phyloP scores from a whole-genome alignment of 2,888 invertebrate species.

The Philereme transversata region DNA sequence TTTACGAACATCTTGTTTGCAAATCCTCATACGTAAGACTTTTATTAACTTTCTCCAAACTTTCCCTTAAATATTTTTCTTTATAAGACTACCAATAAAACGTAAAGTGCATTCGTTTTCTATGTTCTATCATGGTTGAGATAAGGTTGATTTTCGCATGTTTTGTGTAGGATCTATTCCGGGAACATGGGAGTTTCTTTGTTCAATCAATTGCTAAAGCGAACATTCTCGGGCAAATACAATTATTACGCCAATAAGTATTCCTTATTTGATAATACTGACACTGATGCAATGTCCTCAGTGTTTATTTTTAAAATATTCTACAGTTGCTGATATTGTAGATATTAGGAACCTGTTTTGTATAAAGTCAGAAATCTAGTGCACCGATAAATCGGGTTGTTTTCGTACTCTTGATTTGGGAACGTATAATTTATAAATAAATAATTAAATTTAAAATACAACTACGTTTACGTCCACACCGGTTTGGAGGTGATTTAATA shows the following conservation, averaged over 20 bases:
- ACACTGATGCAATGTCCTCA: background rate
- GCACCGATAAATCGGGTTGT: too few relatives aligned
- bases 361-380: too few relatives aligned
- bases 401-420: too few relatives aligned
- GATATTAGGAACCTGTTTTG: too few relatives aligned
- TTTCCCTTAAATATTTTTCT: constrained; percentile 37
- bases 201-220: constrained; percentile 35
- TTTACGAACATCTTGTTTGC: constrained; percentile 38
- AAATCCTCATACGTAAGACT: constrained; percentile 34
- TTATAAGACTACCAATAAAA: constrained; percentile 31
- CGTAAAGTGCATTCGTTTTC: constrained; percentile 25
- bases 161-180: constrained; percentile 25
- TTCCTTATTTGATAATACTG: constrained; percentile 1
- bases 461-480: too few relatives aligned
- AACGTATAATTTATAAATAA: too few relatives aligned
- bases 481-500: too few relatives aligned
- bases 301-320: too few relatives aligned
- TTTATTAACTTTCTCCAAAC: constrained; percentile 39
- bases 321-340: too few relatives aligned
- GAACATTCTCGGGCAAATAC: constrained; percentile 31
- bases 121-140: constrained; percentile 12
- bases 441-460: too few relatives aligned
- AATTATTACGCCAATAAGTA: constrained; percentile 34
- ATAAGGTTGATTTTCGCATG: constrained; percentile 23
- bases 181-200: constrained; percentile 28